A percentile compares a stretch with the other conserved stretches of the same genome.
Evolutionary conservation across 92 coral and sea anemone species (phyloP).

Genomic region (Meandrina meandrites): DNA sequence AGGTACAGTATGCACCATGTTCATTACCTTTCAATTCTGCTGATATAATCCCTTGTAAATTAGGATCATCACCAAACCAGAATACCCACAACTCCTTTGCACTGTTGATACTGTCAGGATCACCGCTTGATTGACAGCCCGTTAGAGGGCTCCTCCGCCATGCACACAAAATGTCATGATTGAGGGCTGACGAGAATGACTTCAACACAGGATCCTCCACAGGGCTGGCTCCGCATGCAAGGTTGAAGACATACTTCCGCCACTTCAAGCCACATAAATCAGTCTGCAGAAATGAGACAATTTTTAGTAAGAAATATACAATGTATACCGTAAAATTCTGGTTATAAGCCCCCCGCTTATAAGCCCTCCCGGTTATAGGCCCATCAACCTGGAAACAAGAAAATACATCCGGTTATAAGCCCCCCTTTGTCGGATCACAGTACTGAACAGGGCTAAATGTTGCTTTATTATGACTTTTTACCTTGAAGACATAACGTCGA

Average conservation of each 20-base stretch:
- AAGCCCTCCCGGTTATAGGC: too few species aligned
- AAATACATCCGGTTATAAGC: too few species aligned
- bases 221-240: slow-evolving; percentile 60
- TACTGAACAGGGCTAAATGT: too few species aligned
- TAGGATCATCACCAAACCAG: slow-evolving; percentile 99
- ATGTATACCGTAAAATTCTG: background rate
- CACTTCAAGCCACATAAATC: slow-evolving; percentile 96
- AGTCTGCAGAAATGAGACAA: slow-evolving; percentile 62
- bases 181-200: slow-evolving; percentile 85
- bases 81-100: slow-evolving; percentile 97
- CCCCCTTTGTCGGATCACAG: too few species aligned
- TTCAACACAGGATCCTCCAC: slow-evolving; percentile 89
- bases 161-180: slow-evolving; percentile 90
- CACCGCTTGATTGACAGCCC: slow-evolving; percentile 58
- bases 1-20: too few species aligned
- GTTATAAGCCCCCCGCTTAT: too few species aligned
- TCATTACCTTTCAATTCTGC: slow-evolving; percentile 79
- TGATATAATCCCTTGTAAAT: slow-evolving; percentile 82
- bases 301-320: background rate
- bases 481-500: too few species aligned
- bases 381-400: too few species aligned
- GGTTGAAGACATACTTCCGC: slow-evolving; percentile 80
- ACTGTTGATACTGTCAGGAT: slow-evolving; percentile 48
- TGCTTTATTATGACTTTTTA: too few species aligned
- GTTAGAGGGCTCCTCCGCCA: slow-evolving; percentile 84